Base-by-base conservation (phyloP, 2,888 invertebrate species). In the Chalcosyrphus nemorum region DNA sequence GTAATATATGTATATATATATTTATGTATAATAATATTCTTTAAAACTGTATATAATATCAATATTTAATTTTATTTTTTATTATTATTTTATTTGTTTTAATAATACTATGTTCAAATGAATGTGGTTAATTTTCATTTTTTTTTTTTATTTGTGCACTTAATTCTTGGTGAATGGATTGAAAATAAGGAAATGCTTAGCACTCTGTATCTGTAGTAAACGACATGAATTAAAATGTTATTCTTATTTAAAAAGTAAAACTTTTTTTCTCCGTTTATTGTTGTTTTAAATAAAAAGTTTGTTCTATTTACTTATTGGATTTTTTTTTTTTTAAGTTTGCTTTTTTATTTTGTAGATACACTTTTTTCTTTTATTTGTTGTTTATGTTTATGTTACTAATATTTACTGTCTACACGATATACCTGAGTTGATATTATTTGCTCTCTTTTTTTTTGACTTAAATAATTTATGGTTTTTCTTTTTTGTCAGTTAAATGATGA, bases 341-440 rank as follows among this genome's bases (percentile, higher is more conserved):
- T 47, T 43, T 54, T 29, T 35, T 32, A 32, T 2, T 56, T n/a
- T 45, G 1, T 56, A 19, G 29, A n/a, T 54, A 27, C 4, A 15
- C 21, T 32, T 45, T 17, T 1, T 65, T 27, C 17, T 41, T 38
- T 13, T 54, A 52, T 15, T 24, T 54, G 29, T 27, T 19, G n/a
- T 35, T 21, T 11, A 29, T 68, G 5, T 56, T 54, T 29, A 27
- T 24, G 7, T 52, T 43, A 43, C 29, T 32, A 56, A 56, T 68
- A 56, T 50, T 56, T 47, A 70, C 70, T 57, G 47, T 47, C 70
- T 70, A 57, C 47, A 47, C 32, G 57, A 59, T 71, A 59, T 71
- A 35, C 71, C 71, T 71, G 71, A 71, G 71, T 59, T 71, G 38
- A 71, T 59, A 71, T 71, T 71, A 61, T 71, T 71, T 71, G 57